A percentile compares a stretch with the other conserved stretches of the same genome.
phyloP scores from a whole-genome alignment of 2,797 vertebrate species.

The Novumbra hubbsi region DNA sequence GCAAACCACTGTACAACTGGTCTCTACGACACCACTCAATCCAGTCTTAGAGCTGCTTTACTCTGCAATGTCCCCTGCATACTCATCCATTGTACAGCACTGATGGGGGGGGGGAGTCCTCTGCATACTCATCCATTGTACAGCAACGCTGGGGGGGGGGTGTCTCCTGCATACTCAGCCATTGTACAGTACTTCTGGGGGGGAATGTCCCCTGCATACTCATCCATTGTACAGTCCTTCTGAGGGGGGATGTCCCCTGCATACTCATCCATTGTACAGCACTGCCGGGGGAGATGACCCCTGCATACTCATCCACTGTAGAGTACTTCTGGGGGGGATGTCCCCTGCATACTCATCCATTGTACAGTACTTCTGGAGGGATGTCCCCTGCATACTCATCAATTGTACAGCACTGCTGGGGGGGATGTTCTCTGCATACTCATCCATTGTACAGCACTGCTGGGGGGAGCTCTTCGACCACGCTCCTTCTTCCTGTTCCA shows the following conservation, averaged over 20 bases:
- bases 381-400: too few species aligned
- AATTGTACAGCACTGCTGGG: too few species aligned
- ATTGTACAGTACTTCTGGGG: too few species aligned
- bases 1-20: background rate
- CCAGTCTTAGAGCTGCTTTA: conserved; percentile 19
- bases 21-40: conserved; percentile 14
- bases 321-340: background rate
- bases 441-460: conserved; percentile 6
- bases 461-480: background rate
- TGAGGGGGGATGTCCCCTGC: conserved; percentile 13
- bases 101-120: conserved; percentile 2
- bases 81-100: conserved; percentile 12
- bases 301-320: conserved; percentile 20
- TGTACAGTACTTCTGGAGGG: too few species aligned
- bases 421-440: conserved; percentile 22
- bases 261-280: conserved; percentile 17
- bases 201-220: too few species aligned
- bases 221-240: too few species aligned
- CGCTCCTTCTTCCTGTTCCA: conserved; percentile 12
- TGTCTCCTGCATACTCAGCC: conserved; percentile 22
- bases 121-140: conserved; percentile 20
- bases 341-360: conserved; percentile 22
- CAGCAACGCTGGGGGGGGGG: conserved; percentile 3
- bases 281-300: conserved; percentile 1
- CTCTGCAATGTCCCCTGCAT: conserved; percentile 18